Base-by-base conservation (phyloP, 2,888 invertebrate species). In the Celastrina argiolus region DNA sequence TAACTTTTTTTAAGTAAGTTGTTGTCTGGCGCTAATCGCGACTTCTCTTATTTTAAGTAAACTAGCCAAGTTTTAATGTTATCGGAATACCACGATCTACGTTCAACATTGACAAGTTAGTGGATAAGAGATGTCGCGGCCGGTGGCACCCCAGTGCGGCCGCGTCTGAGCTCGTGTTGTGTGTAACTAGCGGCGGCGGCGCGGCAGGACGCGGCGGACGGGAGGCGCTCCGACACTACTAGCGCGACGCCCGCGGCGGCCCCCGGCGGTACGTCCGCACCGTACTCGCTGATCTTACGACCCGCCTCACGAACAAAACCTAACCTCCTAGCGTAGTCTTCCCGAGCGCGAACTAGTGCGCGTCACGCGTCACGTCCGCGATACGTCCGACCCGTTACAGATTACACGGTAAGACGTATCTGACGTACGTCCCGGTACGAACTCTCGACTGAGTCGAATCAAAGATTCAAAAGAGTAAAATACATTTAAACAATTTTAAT, bases 141-240 rank as follows among this genome's bases (percentile, higher is more conserved):
- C 31, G 56, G 18, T 59, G 42, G 66, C 16, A 67, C 64, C 58
- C 34, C 41, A 56, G 42, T 56, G 31, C 6, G 28, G 36, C 12
- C 34, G 68, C 70, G 73, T 65, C 69, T 70, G 73, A 71, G 77
- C 74, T 72, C 78, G 72, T 73, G 78, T 83, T 74, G 78, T 76
- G 73, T 80, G 65, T 65, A 14, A 51, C 22, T 51, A 65, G 84
- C 80, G 78, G 78, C 76, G 83, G 83, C 80, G 84, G 79, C 73
- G 73, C 79, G 66, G 80, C 73, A 72, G 68, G 65, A 69, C 71
- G 71, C 69, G 71, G 69, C 73, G 76, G 70, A 66, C 76, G 74
- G 69, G 69, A 69, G 68, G 64, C 51, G 64, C 64, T 51, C 45
- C 67, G 67, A 59, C 69, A 67, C 68, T 66, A 65, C 69, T 68